Percentiles rank a stretch among this genome's conserved stretches.
Conservation (phyloP, 2,113 vertebrate species). For the Orientallactaga bullata region DNA sequence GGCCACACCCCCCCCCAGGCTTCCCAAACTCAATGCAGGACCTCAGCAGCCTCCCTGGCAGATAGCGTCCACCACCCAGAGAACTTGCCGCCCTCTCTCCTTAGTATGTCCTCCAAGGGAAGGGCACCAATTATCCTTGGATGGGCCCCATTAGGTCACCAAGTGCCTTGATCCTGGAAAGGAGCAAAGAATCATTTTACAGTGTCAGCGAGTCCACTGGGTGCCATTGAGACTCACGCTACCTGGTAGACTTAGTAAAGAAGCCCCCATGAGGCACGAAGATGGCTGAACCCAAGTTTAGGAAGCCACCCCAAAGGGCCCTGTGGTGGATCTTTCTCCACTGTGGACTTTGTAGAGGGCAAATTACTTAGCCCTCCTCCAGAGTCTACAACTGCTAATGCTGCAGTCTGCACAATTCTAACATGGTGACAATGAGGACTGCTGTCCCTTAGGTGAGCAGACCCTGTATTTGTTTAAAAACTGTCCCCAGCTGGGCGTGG, state of each 20-base stretch:
- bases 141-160: no score
- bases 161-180: neutral
- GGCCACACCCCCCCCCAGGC: accelerated
- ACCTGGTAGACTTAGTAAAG: neutral
- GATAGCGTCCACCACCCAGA: neutral
- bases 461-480: neutral
- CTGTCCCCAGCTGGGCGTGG: no score
- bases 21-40: accelerated
- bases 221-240: no score
- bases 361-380: neutral
- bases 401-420: accelerated
- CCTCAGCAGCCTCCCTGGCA: accelerated
- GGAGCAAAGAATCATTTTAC: neutral
- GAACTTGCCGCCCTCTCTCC: accelerated
- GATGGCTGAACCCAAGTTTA: neutral
- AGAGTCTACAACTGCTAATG: neutral
- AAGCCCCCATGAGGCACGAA: neutral
- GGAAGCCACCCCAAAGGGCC: neutral
- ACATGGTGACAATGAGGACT: accelerated
- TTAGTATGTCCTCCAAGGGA: neutral
- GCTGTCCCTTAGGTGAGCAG: neutral
- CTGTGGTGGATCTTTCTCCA: no score
- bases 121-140: neutral
- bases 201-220: neutral
- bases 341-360: neutral